Evolutionary conservation across 2,888 invertebrate species (phyloP).

Genomic region (Salpingus planirostris): DNA sequence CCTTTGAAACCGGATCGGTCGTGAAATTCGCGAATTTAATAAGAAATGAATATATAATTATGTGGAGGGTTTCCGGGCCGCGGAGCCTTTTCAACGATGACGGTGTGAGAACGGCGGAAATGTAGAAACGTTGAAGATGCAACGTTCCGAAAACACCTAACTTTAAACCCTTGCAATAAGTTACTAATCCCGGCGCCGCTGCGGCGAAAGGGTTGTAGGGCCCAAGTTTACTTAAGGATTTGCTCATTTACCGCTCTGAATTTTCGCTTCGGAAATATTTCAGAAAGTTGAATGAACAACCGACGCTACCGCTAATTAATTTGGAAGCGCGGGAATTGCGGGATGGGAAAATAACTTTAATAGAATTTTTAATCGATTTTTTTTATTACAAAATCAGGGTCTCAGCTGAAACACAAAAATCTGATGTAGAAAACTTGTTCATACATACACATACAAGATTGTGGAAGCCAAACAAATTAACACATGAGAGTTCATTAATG

Average conservation of each 20-base stretch:
- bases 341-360: slow-evolving; percentile 8
- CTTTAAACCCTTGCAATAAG: slow-evolving; percentile 26
- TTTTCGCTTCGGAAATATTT: slow-evolving; percentile 11
- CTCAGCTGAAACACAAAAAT: too few relatives aligned
- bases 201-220: slow-evolving; percentile 32
- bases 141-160: slow-evolving; percentile 8
- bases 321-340: too few relatives aligned
- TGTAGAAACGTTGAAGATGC: slow-evolving; percentile 1
- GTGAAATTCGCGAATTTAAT: background rate
- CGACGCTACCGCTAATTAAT: too few relatives aligned
- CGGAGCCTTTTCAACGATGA: background rate
- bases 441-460: too few relatives aligned
- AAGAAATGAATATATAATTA: slow-evolving; percentile 3
- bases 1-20: slow-evolving; percentile 2
- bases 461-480: too few relatives aligned
- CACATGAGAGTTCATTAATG: too few relatives aligned
- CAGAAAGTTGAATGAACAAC: slow-evolving; percentile 11
- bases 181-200: slow-evolving; percentile 32
- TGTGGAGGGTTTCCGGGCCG: background rate
- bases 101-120: background rate
- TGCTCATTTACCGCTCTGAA: slow-evolving; percentile 24
- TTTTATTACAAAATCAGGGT: too few relatives aligned
- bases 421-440: too few relatives aligned
- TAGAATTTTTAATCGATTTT: slow-evolving; percentile 7
- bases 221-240: slow-evolving; percentile 33